Base-by-base conservation (phyloP, 1,140 invertebrate genomes). In the Drosophila pallidifrons region DNA sequence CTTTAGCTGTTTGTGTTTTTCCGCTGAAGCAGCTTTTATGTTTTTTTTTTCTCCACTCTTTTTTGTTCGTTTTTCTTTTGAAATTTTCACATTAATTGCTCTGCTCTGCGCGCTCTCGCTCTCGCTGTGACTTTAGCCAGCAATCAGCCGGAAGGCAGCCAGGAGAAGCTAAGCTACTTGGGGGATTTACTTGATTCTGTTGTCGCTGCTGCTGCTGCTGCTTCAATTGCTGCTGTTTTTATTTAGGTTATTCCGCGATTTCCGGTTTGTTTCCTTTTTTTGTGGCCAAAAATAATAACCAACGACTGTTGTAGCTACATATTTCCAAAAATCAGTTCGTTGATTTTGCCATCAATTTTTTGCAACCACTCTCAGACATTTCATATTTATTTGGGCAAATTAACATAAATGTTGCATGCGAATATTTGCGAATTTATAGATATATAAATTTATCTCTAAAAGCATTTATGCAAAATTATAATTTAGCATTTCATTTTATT, bases 31-130 rank as follows among this genome's bases (percentile, higher is more conserved):
- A 63, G 46, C 52, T 32, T 57, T 49, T 47, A 13, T 60, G 43
- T 75, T 38, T 25, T 49, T 60, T 35, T 60, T 16, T 49, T 3
- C 57, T 15, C 73, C 13, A 1, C 13, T 20, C 54, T 4, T 8
- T 54, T 6, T 3, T 7, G 77, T 43, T 43, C 47, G 65, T 65
- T 80, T 82, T 83, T 81, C 82, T 76, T 82, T 88, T 73, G 80
- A 82, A 87, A 89, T 81, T 87, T 87, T 87, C 80, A 75, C 83
- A 81, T 87, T 87, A 87, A 87, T 87, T 87, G 83, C 80, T 83
- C 80, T 70, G 80, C 66, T 25, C 20, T 25, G 20, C 20, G 20
- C 20, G 20, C 20, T 25, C 20, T 20, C 20, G 69, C 51, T 63
- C 58, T 63, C 32, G 38, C 43, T 4, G 15, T 63, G 72, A 41